Conservation (phyloP, 2,113 vertebrate genomes). For the Zeus faber region DNA sequence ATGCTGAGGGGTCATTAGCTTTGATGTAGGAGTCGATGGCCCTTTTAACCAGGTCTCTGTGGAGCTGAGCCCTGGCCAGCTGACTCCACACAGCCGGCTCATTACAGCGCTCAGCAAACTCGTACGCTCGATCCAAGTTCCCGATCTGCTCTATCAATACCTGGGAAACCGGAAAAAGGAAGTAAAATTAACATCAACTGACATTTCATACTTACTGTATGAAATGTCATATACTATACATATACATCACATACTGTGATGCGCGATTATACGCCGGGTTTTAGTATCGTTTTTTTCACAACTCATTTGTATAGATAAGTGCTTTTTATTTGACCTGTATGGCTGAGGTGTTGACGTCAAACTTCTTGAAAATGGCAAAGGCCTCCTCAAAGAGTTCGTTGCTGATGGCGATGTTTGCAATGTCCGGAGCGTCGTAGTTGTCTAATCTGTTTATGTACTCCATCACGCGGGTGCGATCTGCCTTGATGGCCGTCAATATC, state of each 20-base stretch:
- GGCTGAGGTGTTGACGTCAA: slow-evolving; percentile 89
- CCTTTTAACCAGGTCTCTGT: slow-evolving; percentile 88
- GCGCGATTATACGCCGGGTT: too few species aligned
- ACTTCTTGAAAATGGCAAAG: slow-evolving; percentile 90
- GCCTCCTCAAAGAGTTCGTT: slow-evolving; percentile 91
- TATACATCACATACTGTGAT: background rate
- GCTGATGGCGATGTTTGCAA: slow-evolving; percentile 89
- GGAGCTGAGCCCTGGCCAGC: slow-evolving; percentile 84
- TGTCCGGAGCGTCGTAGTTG: slow-evolving; percentile 90
- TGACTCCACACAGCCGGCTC: slow-evolving; percentile 90
- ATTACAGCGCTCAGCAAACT: slow-evolving; percentile 87
- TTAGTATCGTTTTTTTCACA: too few species aligned
- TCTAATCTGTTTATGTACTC: slow-evolving; percentile 89
- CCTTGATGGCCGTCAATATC: slow-evolving; percentile 92
- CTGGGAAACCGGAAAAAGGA: slow-evolving; percentile 42
- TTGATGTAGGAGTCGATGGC: slow-evolving; percentile 91
- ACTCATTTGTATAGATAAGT: too few species aligned
- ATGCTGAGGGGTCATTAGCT: slow-evolving; percentile 84
- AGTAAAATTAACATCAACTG: background rate
- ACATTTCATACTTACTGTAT: background rate
- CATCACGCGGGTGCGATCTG: slow-evolving; percentile 88
- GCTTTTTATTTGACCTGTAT: slow-evolving; percentile 77
- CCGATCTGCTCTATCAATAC: slow-evolving; percentile 89
- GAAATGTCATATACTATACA: background rate
- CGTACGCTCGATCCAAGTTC: slow-evolving; percentile 87